phyloP scores from a whole-genome alignment of 1,140 invertebrate genomes.

The Halesus radiatus region DNA sequence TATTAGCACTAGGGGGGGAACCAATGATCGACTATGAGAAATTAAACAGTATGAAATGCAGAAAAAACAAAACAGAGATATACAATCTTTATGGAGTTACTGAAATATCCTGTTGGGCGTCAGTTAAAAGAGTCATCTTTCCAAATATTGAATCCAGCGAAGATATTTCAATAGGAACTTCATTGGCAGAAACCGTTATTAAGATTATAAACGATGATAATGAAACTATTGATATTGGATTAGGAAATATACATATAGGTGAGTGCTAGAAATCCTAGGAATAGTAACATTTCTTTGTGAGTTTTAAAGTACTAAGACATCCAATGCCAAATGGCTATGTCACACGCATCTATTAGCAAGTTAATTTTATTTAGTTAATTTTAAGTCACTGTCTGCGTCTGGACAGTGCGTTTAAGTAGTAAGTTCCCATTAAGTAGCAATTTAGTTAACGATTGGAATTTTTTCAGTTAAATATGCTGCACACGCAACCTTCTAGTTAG shows the following conservation, averaged over 20 bases:
- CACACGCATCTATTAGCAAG: too few relatives aligned
- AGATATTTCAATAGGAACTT: conserved; percentile 71
- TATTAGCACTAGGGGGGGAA: conserved; percentile 77
- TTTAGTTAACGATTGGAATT: too few relatives aligned
- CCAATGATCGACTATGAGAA: conserved; percentile 68
- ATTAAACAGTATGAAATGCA: conserved; percentile 67
- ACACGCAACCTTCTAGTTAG: too few relatives aligned
- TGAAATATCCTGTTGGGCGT: conserved; percentile 89
- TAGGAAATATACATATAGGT: conserved; percentile 68
- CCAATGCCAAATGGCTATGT: too few relatives aligned
- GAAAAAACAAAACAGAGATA: conserved; percentile 71
- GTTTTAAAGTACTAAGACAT: too few relatives aligned
- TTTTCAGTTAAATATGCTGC: too few relatives aligned
- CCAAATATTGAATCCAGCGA: conserved; percentile 59
- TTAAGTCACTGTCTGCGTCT: too few relatives aligned
- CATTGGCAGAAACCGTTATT: conserved; percentile 75
- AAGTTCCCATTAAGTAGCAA: too few relatives aligned
- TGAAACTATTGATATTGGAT: conserved; percentile 60
- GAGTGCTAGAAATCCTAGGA: too few relatives aligned
- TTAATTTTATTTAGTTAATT: too few relatives aligned
- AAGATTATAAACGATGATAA: conserved; percentile 65
- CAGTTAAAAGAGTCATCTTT: conserved; percentile 71
- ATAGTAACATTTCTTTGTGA: too few relatives aligned
- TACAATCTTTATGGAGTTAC: conserved; percentile 88
- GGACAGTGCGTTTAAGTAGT: too few relatives aligned